Conservation (phyloP, 1,140 invertebrate genomes). For the Ganaspis sp. region DNA sequence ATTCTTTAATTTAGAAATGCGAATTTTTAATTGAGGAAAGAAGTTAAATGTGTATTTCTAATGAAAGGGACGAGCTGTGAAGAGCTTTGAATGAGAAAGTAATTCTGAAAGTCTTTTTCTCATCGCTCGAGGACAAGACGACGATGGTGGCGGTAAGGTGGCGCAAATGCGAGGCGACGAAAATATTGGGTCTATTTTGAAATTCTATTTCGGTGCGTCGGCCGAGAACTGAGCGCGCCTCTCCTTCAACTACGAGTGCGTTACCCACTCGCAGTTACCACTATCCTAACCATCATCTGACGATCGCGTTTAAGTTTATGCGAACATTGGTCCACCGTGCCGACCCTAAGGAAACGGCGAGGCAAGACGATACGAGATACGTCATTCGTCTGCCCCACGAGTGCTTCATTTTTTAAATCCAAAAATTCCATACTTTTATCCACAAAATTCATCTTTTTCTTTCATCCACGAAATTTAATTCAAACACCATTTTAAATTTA, state of each 20-base stretch:
- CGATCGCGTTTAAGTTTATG: constrained; percentile 16
- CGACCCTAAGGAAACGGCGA: background rate
- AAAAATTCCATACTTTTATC: too few relatives aligned
- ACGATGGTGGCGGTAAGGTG: constrained; percentile 64
- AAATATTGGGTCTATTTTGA: constrained; percentile 78
- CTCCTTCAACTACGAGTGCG: constrained; percentile 56
- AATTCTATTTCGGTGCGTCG: constrained; percentile 76
- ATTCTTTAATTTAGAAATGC: too few relatives aligned
- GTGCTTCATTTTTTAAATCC: too few relatives aligned
- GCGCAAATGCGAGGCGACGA: constrained; percentile 75
- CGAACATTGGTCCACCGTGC: constrained; percentile 11
- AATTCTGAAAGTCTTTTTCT: constrained; percentile 10
- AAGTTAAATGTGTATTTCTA: too few relatives aligned
- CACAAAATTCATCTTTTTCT: too few relatives aligned
- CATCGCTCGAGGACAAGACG: constrained; percentile 45
- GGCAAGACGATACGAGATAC: background rate
- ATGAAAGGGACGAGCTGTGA: constrained; percentile 32
- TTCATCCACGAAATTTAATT: too few relatives aligned
- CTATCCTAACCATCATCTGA: constrained; percentile 8
- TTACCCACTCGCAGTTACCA: constrained; percentile 44
- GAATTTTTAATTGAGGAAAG: too few relatives aligned
- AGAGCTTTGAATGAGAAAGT: background rate
- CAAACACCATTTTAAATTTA: too few relatives aligned
- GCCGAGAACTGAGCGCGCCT: constrained; percentile 64
- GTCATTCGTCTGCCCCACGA: too few relatives aligned